Conservation (phyloP, 2,888 invertebrate species). For the Polydesmus complanatus region DNA sequence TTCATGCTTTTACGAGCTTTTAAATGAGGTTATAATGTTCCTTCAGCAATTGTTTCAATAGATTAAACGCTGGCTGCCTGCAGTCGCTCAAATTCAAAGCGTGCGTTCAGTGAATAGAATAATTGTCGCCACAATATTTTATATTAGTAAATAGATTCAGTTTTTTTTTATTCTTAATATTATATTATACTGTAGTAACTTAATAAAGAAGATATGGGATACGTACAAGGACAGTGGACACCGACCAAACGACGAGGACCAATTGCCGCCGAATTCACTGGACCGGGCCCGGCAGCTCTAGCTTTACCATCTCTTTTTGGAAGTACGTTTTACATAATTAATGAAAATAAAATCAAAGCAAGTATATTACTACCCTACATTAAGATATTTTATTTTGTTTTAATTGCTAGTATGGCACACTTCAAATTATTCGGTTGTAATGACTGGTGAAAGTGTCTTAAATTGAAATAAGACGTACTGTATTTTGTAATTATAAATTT, state of each 20-base stretch:
- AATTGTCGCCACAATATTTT: neutral
- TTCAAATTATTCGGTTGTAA: too few species aligned
- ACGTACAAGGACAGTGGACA: conserved; percentile 66
- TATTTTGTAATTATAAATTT: too few species aligned
- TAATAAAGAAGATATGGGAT: conserved; percentile 11
- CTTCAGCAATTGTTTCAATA: neutral
- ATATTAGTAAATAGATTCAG: too few species aligned
- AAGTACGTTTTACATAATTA: too few species aligned
- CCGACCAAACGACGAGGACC: conserved; percentile 76
- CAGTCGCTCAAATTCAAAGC: neutral
- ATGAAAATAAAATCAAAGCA: too few species aligned
- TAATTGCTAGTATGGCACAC: too few species aligned
- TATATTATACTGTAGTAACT: neutral
- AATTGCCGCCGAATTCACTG: conserved; percentile 70
- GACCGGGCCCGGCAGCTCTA: conserved; percentile 79
- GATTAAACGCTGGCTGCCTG: neutral
- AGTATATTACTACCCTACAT: too few species aligned
- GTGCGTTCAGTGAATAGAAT: neutral
- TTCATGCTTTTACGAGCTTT: neutral
- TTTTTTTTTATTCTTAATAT: neutral
- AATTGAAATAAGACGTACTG: too few species aligned
- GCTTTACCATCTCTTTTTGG: conserved; percentile 67
- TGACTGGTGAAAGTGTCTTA: too few species aligned
- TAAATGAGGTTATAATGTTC: neutral
- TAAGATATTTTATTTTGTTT: too few species aligned